Conservation (phyloP, 2,888 invertebrate genomes). For the Catotricha subobsoleta region DNA sequence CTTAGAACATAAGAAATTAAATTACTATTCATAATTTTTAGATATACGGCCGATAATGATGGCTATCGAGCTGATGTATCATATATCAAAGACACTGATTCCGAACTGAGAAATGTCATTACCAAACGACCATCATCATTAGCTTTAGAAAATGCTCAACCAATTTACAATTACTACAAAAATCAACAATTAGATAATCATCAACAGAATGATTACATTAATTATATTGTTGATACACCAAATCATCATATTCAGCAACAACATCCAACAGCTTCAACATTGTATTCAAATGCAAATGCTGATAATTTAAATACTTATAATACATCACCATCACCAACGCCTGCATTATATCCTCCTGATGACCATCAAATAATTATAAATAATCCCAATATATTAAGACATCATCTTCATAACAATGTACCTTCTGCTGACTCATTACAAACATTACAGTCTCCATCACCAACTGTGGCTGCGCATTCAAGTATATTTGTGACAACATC, state of each 20-base stretch:
- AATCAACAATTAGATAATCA: neutral
- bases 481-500: neutral
- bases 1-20: neutral
- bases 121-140: neutral
- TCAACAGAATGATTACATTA: neutral
- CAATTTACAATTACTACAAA: slow-evolving; percentile 1
- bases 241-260: neutral
- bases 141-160: neutral
- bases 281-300: too few relatives aligned
- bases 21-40: neutral
- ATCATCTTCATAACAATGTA: too few relatives aligned
- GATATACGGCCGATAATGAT: slow-evolving; percentile 41
- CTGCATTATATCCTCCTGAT: too few relatives aligned
- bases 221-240: neutral
- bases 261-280: neutral
- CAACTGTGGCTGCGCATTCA: too few relatives aligned
- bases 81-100: slow-evolving; percentile 27
- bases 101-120: neutral
- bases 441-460: neutral
- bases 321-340: neutral
- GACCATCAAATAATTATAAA: too few relatives aligned
- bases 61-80: slow-evolving; percentile 48
- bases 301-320: slow-evolving; percentile 4
- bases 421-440: too few relatives aligned
- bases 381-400: too few relatives aligned